These are phyloP conservation scores for Microctenopoma steveboyesi DNA, from an alignment of 2,797 vertebrate species.

Conservation along the genomic window DNA sequence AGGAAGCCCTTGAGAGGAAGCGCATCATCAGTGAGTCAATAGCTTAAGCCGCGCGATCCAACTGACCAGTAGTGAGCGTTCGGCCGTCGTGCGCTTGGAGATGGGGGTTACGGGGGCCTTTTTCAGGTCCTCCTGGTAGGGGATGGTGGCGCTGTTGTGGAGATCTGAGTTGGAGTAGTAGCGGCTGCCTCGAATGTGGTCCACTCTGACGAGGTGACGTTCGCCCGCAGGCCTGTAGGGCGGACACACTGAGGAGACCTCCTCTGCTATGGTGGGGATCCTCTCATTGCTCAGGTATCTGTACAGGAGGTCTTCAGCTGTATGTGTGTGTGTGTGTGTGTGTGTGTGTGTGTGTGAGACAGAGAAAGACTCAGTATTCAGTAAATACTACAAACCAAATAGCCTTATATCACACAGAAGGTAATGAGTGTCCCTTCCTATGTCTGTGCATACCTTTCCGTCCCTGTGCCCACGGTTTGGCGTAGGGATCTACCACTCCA, in stretches of 20 bases:
- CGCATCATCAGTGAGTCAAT: slow-evolving; percentile 91
- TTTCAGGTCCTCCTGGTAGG: slow-evolving; percentile 90
- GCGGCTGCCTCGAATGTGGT: slow-evolving; percentile 89
- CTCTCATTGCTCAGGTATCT: slow-evolving; percentile 94
- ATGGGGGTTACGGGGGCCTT: slow-evolving; percentile 78
- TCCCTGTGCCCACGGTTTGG: slow-evolving; percentile 86
- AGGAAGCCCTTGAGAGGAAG: slow-evolving; percentile 69
- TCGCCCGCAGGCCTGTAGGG: slow-evolving; percentile 84
- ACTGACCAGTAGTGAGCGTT: slow-evolving; percentile 92
- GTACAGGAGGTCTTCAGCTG: slow-evolving; percentile 91
- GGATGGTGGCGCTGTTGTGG: slow-evolving; percentile 92
- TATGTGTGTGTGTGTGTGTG: too few relatives aligned
- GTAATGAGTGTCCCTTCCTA: too few relatives aligned
- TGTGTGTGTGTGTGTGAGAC: slow-evolving; percentile 45
- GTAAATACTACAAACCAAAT: too few relatives aligned
- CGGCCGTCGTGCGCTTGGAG: slow-evolving; percentile 86
- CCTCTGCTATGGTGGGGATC: slow-evolving; percentile 91
- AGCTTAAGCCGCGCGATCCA: slow-evolving; percentile 94
- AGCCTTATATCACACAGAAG: too few relatives aligned
- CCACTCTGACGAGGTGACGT: slow-evolving; percentile 86
- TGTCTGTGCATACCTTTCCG: slow-evolving; percentile 84
- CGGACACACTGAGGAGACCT: slow-evolving; percentile 75
- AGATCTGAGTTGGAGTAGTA: slow-evolving; percentile 89
- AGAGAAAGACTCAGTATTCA: background rate
- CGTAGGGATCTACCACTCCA: slow-evolving; percentile 86